These are phyloP conservation scores for Calvadosia cruxmelitensis DNA, from an alignment of 30 jellyfish, hydroid and myxozoan genomes.

Conservation along the genomic window DNA sequence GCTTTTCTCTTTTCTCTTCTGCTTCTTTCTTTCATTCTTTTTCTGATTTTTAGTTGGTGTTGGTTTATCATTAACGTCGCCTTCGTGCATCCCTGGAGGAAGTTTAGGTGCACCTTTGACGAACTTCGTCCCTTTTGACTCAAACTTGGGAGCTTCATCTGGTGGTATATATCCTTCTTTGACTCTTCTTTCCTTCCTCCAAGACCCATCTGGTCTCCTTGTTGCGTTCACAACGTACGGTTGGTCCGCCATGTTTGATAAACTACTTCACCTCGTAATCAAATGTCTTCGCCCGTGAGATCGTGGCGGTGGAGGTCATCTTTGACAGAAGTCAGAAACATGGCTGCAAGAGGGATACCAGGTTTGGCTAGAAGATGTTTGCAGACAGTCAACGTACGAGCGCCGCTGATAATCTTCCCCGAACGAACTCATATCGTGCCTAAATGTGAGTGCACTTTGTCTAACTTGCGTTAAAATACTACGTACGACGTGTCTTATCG, in stretches of 20 bases:
- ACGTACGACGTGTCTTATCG: too few relatives aligned
- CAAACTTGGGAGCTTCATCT: constrained; percentile 89
- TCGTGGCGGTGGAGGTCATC: too few relatives aligned
- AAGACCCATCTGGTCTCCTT: constrained; percentile 97
- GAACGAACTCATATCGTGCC: constrained; percentile 19
- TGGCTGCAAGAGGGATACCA: too few relatives aligned
- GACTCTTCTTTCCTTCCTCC: constrained; percentile 89
- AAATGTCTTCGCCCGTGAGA: too few relatives aligned
- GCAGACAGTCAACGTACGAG: neutral
- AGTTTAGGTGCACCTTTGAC: constrained; percentile 24
- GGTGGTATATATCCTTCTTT: constrained; percentile 97
- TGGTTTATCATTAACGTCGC: constrained; percentile 12
- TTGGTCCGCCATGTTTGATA: neutral
- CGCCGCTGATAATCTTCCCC: constrained; percentile 50
- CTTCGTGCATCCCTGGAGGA: constrained; percentile 75
- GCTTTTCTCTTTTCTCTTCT: constrained; percentile 39
- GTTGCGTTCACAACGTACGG: constrained; percentile 25
- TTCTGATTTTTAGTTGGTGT: constrained; percentile 64
- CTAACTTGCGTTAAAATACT: too few relatives aligned
- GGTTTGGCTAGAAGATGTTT: constrained; percentile 8
- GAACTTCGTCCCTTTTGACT: constrained; percentile 60
- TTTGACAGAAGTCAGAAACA: too few relatives aligned
- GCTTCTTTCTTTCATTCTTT: constrained; percentile 69
- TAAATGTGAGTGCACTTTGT: constrained; percentile 22
- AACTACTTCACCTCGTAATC: too few relatives aligned